Conservation (phyloP, 2,113 vertebrate species). For the Podocnemis expansa region DNA sequence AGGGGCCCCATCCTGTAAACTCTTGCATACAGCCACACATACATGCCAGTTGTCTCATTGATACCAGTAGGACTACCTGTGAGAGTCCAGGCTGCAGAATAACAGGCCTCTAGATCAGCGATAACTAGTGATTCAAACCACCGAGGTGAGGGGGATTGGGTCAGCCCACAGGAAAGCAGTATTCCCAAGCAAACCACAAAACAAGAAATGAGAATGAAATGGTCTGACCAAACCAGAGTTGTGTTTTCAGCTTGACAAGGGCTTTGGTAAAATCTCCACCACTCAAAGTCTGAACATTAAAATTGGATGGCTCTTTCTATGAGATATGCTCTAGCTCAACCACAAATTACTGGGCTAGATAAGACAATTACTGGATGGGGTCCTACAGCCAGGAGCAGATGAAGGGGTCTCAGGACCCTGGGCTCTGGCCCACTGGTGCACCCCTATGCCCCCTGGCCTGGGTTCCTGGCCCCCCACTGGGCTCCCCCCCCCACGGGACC, state of each 20-base stretch:
- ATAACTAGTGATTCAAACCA: background rate
- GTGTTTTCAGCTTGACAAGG: background rate
- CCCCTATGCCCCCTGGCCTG: too few species aligned
- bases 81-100: background rate
- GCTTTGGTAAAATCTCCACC: background rate
- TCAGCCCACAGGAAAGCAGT: background rate
- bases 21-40: background rate
- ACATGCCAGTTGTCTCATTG: background rate
- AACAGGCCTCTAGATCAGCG: background rate
- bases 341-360: background rate
- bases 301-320: background rate
- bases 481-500: too few species aligned
- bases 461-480: too few species aligned
- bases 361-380: fast-evolving
- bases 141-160: background rate
- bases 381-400: too few species aligned
- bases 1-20: background rate
- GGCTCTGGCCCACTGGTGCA: too few species aligned
- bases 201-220: background rate
- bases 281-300: background rate
- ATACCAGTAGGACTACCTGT: background rate
- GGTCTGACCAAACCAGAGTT: background rate
- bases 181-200: background rate
- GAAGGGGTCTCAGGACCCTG: too few species aligned
- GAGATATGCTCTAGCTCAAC: background rate